Percentiles rank a stretch among this genome's conserved stretches.
phyloP scores from a whole-genome alignment of 2,888 invertebrate genomes.

The Lasioglossum morio region DNA sequence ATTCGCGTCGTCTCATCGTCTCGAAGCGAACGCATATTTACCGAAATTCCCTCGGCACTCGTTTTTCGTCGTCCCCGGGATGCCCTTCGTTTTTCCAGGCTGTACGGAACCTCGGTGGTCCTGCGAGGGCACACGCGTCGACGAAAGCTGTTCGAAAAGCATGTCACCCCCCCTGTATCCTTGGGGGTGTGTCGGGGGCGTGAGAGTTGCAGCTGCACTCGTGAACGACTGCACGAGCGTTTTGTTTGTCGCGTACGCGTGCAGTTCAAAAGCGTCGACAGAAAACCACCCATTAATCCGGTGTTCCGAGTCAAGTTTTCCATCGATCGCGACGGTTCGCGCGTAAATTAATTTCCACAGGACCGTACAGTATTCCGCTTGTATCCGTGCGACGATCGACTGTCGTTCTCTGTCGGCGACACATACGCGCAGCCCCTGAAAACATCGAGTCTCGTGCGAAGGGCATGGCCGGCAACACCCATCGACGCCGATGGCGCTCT shows the following conservation, averaged over 20 bases:
- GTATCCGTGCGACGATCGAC: constrained; percentile 11
- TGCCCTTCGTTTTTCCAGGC: not conserved
- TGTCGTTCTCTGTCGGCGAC: constrained; percentile 22
- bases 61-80: not conserved
- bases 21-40: constrained; percentile 35
- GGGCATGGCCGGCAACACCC: constrained; percentile 59
- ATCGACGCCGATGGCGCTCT: constrained; percentile 26
- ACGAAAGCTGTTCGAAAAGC: constrained; percentile 59
- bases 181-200: constrained; percentile 82
- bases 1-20: constrained; percentile 29
- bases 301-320: not conserved
- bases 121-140: constrained; percentile 15
- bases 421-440: constrained; percentile 30
- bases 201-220: constrained; percentile 75
- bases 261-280: not conserved
- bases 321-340: not conserved
- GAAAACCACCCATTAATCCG: constrained; percentile 13
- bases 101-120: not conserved
- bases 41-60: not conserved
- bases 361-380: not conserved
- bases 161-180: constrained; percentile 72
- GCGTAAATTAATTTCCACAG: not conserved
- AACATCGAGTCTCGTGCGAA: constrained; percentile 45
- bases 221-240: constrained; percentile 65
- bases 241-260: not conserved